phyloP scores from a whole-genome alignment of 1,140 invertebrate species.

The Metopolophium dirhodum region DNA sequence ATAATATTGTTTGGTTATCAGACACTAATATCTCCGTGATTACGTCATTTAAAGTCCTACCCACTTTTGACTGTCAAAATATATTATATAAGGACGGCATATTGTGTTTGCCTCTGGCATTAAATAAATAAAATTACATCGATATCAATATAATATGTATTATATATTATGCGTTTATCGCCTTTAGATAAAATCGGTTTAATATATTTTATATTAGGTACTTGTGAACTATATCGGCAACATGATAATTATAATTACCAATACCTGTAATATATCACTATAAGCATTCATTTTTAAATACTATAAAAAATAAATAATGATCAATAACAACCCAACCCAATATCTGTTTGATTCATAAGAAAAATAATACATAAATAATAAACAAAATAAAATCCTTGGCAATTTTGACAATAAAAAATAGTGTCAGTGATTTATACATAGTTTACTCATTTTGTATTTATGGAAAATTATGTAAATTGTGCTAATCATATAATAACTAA shows the following conservation, averaged over 20 bases:
- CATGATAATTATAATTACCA: not conserved
- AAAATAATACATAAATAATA: not conserved
- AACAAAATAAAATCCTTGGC: not conserved
- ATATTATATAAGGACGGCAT: not conserved
- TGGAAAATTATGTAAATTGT: no score
- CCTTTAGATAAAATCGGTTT: not conserved
- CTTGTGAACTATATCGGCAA: not conserved
- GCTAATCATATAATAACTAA: no score
- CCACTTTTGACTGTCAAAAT: not conserved
- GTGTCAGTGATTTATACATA: not conserved
- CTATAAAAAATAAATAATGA: not conserved
- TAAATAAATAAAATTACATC: not conserved
- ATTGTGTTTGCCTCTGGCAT: not conserved
- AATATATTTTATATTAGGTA: not conserved
- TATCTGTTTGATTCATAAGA: not conserved
- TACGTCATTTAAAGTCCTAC: not conserved
- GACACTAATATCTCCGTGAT: not conserved
- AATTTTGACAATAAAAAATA: not conserved
- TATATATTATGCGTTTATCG: not conserved
- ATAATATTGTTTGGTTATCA: not conserved
- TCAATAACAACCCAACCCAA: not conserved
- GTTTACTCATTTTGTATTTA: no score
- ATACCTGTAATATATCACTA: not conserved
- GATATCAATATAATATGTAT: not conserved
- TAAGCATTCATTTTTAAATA: not conserved